Percentiles rank a stretch among this genome's conserved stretches.
Evolutionary conservation across 2,888 invertebrate species (phyloP).

Genomic region (Rhagonycha lutea): DNA sequence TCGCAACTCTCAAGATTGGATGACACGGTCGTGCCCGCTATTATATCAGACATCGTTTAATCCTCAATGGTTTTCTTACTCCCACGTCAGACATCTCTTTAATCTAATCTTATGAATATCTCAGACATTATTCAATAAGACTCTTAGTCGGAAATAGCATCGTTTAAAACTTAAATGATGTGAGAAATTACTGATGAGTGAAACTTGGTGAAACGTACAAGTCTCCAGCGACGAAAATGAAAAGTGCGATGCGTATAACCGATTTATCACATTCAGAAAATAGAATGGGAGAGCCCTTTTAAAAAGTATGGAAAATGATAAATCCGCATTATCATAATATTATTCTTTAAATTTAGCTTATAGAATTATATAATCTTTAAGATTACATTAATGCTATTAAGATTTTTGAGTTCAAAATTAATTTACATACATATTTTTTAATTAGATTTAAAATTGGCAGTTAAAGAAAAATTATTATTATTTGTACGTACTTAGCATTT

Average conservation of each 20-base stretch:
- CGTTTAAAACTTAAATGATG: slow-evolving; percentile 16
- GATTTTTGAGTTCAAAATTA: background rate
- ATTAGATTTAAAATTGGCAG: too few species aligned
- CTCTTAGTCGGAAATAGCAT: slow-evolving; percentile 10
- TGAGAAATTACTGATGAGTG: background rate
- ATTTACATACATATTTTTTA: background rate
- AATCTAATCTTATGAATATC: slow-evolving; percentile 24
- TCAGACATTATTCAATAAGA: slow-evolving; percentile 20
- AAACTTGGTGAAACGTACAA: background rate
- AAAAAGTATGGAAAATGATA: too few species aligned
- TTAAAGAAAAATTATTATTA: background rate
- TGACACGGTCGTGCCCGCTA: slow-evolving; percentile 4
- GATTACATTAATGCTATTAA: too few species aligned
- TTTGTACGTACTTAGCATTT: slow-evolving; percentile 86
- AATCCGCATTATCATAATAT: too few species aligned
- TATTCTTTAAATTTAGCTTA: too few species aligned
- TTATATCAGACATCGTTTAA: slow-evolving; percentile 11
- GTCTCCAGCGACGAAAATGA: background rate
- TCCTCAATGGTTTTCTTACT: background rate
- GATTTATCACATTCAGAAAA: background rate
- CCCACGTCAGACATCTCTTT: slow-evolving; percentile 20
- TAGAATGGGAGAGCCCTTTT: background rate
- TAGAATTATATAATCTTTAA: too few species aligned
- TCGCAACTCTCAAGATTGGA: background rate
- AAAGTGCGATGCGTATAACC: background rate